Evolutionary conservation across 2,113 vertebrate species (phyloP), one percentile per base, ranked within the genome.

Genomic region (Aix galericulata): DNA sequence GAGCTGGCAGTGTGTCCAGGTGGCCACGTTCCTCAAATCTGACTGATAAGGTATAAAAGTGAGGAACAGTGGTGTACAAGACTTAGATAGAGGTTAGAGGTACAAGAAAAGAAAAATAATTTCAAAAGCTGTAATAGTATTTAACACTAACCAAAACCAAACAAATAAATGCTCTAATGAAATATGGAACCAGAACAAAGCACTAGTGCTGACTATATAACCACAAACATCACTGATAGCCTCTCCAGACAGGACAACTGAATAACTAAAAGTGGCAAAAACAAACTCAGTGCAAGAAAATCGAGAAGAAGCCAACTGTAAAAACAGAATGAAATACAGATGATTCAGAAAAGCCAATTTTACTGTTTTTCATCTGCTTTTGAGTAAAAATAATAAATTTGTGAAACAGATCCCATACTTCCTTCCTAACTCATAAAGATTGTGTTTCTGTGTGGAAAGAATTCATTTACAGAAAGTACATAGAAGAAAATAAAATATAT

Each of bases 51-150:
- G 6, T 71, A 76, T 40, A 82, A 94, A 88, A 80, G 32, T 48
- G 52, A 76, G 48, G 11, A 85, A 42, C 27, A 78, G 17, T 0
- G 0, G 52, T 23, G 90, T 1, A 1, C 4, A 34, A 46, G 42
- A 62, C 26, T 66, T 22, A 50, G 32, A 79, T 3, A 55, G 15
- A 38, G 18, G 13, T 3, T 36, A 60, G 18, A 89, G 27, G 58
- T 14, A 9, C 4, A 81, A 92, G 5, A 44, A 34, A 63, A 64
- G 4, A 46, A 69, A 58, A 50, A 64, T 64, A 58, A 55, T 60
- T 82, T 79, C 6, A 63, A n/a, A 29, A 91, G 42, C 13, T 72
- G 13, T 16, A 55, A 56, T 58, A 25, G 34, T 58, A 58, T 22
- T 52, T 69, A 44, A 13, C 20, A 46, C 9, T 52, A 64, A 63